These are phyloP conservation scores for Oxycera nigricornis DNA, from an alignment of 2,888 invertebrate species.

Conservation along the genomic window DNA sequence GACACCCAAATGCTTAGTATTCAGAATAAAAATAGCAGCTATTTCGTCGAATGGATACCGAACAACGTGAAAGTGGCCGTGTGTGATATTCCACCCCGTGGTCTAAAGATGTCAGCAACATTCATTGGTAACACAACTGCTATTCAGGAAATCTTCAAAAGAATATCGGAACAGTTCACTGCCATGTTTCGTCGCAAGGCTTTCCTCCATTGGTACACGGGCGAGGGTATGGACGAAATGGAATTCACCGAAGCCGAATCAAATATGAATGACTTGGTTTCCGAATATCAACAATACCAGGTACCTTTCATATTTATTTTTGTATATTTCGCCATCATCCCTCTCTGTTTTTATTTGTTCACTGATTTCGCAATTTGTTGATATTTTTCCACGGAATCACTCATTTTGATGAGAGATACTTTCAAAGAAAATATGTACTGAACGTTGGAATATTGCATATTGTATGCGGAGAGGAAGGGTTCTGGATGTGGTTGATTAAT, in stretches of 20 bases:
- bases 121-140: slow-evolving; percentile 88
- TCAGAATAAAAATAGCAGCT: slow-evolving; percentile 81
- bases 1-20: slow-evolving; percentile 84
- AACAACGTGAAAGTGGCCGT: slow-evolving; percentile 88
- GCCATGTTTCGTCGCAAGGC: slow-evolving; percentile 91
- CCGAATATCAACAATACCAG: slow-evolving; percentile 85
- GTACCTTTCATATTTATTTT: slow-evolving; percentile 54
- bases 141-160: slow-evolving; percentile 85
- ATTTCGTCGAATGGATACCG: slow-evolving; percentile 87
- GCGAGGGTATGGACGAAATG: slow-evolving; percentile 91
- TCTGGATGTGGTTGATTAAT: background rate
- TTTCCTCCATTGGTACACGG: slow-evolving; percentile 84
- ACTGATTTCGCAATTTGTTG: background rate
- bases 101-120: slow-evolving; percentile 90
- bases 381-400: background rate
- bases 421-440: background rate
- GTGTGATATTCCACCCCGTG: slow-evolving; percentile 85
- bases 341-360: background rate
- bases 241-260: slow-evolving; percentile 90
- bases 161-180: slow-evolving; percentile 84
- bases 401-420: background rate
- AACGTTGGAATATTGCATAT: background rate
- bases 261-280: slow-evolving; percentile 83
- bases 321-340: background rate
- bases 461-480: background rate